Evolutionary conservation across 2,113 vertebrate genomes (phyloP).

Genomic region (Tenrec ecaudatus): DNA sequence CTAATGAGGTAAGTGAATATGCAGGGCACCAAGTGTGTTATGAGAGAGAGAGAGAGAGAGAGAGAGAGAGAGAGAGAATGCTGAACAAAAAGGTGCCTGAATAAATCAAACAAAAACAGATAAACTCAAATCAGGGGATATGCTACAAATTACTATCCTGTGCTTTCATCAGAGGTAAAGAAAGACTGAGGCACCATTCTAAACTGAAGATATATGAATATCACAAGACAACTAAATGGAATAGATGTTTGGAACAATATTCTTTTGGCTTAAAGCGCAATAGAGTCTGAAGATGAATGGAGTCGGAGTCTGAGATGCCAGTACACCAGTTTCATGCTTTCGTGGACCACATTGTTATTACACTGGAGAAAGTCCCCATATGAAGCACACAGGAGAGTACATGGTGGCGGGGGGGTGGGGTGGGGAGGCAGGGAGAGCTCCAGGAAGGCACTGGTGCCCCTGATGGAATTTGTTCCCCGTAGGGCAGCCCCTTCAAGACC

Average conservation of each 20-base stretch:
- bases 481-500: neutral
- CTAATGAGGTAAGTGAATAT: neutral
- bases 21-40: too few species aligned
- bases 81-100: neutral
- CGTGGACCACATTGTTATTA: too few species aligned
- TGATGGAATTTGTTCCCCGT: neutral
- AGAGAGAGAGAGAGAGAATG: too few species aligned
- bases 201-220: neutral
- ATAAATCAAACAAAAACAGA: neutral
- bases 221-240: neutral
- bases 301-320: neutral
- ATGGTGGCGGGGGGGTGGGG: too few species aligned
- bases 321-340: neutral
- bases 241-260: neutral
- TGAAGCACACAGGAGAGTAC: neutral
- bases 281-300: neutral
- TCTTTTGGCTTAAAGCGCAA: neutral
- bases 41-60: too few species aligned
- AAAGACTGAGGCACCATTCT: neutral
- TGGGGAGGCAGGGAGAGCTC: too few species aligned
- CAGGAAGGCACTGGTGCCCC: neutral
- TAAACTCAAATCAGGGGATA: neutral
- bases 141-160: too few species aligned
- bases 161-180: neutral
- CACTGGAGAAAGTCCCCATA: neutral